These are phyloP conservation scores for Lasioglossum lativentre DNA, from an alignment of 2,888 invertebrate species.

Conservation along the genomic window DNA sequence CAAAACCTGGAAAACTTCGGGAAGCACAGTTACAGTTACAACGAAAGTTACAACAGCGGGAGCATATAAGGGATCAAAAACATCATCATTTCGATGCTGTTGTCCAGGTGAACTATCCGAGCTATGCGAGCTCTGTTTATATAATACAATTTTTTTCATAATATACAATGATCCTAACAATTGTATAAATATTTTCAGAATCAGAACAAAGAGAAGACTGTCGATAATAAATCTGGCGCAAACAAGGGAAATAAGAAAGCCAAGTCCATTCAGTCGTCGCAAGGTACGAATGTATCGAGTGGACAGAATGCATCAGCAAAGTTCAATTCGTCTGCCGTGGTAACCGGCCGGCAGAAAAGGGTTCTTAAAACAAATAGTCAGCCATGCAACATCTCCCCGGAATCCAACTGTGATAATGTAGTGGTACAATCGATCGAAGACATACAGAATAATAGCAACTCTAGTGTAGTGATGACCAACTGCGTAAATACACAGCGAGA, in stretches of 20 bases:
- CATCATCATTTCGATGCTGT: conserved; percentile 79
- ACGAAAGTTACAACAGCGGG: conserved; percentile 89
- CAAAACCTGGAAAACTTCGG: conserved; percentile 85
- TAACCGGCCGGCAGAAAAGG: conserved; percentile 76
- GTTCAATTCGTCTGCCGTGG: conserved; percentile 62
- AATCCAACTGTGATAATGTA: conserved; percentile 83
- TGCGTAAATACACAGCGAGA: conserved; percentile 69
- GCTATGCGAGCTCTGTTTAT: neutral
- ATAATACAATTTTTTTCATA: neutral
- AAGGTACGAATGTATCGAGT: conserved; percentile 73
- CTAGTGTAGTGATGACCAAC: conserved; percentile 72
- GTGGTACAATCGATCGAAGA: conserved; percentile 78
- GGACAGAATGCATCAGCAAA: conserved; percentile 67
- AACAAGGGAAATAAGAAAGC: conserved; percentile 77
- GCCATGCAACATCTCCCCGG: conserved; percentile 77
- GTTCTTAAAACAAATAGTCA: conserved; percentile 75
- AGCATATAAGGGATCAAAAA: conserved; percentile 88
- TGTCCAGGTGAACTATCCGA: conserved; percentile 69
- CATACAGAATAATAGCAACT: conserved; percentile 73
- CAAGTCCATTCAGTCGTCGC: conserved; percentile 79
- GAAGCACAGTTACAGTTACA: conserved; percentile 88
- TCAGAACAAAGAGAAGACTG: conserved; percentile 80
- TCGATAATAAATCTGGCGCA: conserved; percentile 72
- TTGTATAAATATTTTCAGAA: conserved; percentile 62
- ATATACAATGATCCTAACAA: neutral